phyloP scores from a whole-genome alignment of 2,888 invertebrate genomes.

The Dicranocentrus wangi region DNA sequence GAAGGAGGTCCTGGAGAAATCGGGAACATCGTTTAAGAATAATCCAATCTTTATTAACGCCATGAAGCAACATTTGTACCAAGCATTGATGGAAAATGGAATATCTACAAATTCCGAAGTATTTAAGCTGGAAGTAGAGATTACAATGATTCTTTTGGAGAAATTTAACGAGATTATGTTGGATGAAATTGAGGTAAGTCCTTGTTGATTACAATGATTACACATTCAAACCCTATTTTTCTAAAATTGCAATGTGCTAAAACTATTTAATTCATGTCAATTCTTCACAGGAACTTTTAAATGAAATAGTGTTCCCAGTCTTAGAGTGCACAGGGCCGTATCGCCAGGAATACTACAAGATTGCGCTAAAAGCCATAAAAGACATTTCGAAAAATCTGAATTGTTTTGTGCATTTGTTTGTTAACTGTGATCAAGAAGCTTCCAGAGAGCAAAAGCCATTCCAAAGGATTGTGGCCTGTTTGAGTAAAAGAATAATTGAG shows the following conservation, averaged over 20 bases:
- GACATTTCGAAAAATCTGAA: conserved; percentile 97
- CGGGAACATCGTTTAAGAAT: conserved; percentile 94
- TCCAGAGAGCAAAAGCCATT: conserved; percentile 96
- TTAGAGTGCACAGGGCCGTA: conserved; percentile 94
- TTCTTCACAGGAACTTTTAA: conserved; percentile 86
- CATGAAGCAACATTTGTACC: conserved; percentile 98
- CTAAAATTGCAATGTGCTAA: background rate
- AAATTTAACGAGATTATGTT: conserved; percentile 98
- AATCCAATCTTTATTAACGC: conserved; percentile 98
- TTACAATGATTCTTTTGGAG: conserved; percentile 94
- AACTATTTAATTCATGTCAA: conserved; percentile 4
- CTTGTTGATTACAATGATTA: background rate
- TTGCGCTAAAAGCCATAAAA: conserved; percentile 97
- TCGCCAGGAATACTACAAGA: conserved; percentile 99
- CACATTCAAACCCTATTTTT: background rate
- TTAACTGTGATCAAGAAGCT: conserved; percentile 99
- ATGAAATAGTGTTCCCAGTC: conserved; percentile 98
- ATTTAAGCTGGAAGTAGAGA: conserved; percentile 95
- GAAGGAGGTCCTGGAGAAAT: conserved; percentile 95
- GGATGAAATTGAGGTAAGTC: conserved; percentile 94
- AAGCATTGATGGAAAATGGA: conserved; percentile 97
- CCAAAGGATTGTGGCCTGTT: conserved; percentile 90
- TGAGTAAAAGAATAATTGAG: conserved; percentile 84
- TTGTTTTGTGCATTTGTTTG: conserved; percentile 98
- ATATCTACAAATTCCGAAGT: conserved; percentile 98